Conservation (phyloP, 2,797 vertebrate genomes). For the Oreortyx pictus region DNA sequence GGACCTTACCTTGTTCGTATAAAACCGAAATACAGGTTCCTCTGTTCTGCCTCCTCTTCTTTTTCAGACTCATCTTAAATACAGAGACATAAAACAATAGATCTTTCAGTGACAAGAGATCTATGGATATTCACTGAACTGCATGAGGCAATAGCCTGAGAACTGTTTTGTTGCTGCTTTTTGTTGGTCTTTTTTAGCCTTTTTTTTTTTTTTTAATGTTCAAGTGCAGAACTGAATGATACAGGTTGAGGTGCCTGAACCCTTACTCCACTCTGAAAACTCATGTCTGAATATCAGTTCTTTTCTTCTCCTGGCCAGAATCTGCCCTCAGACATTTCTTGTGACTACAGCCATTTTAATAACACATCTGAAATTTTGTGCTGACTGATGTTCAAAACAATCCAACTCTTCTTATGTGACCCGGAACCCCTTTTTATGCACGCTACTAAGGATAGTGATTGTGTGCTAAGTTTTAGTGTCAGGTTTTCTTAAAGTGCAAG, state of each 20-base stretch:
- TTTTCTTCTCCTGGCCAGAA: neutral
- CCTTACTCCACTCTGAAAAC: neutral
- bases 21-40: neutral
- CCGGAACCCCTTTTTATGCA: neutral
- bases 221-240: neutral
- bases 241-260: neutral
- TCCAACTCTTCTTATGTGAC: neutral
- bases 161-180: neutral
- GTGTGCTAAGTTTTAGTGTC: neutral
- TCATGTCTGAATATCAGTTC: neutral
- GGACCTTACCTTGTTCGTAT: neutral
- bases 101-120: neutral
- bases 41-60: neutral
- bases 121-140: neutral
- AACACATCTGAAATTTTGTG: neutral
- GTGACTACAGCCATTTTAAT: rapidly evolving
- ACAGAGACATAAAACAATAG: neutral
- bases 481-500: neutral
- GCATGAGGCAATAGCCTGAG: neutral
- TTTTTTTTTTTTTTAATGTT: neutral
- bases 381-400: neutral
- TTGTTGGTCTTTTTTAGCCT: neutral
- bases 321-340: neutral
- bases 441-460: neutral
- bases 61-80: neutral